Base-by-base conservation (phyloP, 2,888 invertebrate species). In the Mesoligia furuncula region DNA sequence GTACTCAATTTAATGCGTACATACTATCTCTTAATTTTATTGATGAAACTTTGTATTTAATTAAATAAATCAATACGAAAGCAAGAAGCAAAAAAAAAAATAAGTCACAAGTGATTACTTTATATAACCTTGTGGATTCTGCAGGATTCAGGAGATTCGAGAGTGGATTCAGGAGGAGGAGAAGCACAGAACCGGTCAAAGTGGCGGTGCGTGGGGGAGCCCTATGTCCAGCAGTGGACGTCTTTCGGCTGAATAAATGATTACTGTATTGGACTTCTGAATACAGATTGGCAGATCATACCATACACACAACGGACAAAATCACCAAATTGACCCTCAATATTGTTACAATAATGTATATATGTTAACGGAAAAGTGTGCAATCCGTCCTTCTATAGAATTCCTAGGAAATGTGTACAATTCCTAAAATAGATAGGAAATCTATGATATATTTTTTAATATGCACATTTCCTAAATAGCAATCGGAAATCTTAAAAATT, bases 1-100 rank as follows among this genome's bases (percentile, higher is more conserved):
- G 59, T 54, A 59, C 24, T 20, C 20, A 62, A 36, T 66, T 36
- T 39, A 67, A 71, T 62, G 61, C 51, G 27, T 27, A 20, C 5
- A 3, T 51, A 54, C 24, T 39, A 57, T 0, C 17, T 39, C 9
- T 51, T 61, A 57, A 79, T 61, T 51, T 27, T 15, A 82, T 51
- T 65, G 5, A 51, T 27, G 54, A 65, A 83, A 65, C 36, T 65
- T 83, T 76, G 2, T 59, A n/a, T 45, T 62, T 17, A 27, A 45
- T 66, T 61, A 65, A 36, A n/a, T n/a, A n/a, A 81, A 66, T 81
- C 20, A 67, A 27, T 36, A 45, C 0, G 17, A 75, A 75, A 48
- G 27, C 13, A 5, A 61, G 17, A 31, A 45, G 13, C 8, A 66
- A 42, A 42, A 1, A 9, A 65, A 65, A 73, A 36, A 51, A 5